phyloP scores from a whole-genome alignment of 2,888 invertebrate species.

The Drosophila limbata region DNA sequence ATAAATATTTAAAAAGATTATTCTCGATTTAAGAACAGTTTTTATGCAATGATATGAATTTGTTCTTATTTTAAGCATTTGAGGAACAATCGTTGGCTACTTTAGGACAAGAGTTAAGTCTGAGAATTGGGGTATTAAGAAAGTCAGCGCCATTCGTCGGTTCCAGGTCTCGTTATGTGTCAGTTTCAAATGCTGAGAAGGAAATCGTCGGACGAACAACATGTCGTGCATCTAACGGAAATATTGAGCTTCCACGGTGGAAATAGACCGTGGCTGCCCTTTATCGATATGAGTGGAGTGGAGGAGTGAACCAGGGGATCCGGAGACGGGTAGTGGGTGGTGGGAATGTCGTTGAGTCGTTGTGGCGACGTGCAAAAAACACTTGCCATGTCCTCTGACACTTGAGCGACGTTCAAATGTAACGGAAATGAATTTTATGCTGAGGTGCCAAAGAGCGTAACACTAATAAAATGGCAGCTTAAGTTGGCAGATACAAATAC shows the following conservation, averaged over 20 bases:
- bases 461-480: constrained; percentile 53
- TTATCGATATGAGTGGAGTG: constrained; percentile 14
- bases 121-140: neutral
- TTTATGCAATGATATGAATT: too few relatives aligned
- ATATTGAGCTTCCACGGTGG: constrained; percentile 65
- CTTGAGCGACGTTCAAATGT: constrained; percentile 73
- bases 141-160: constrained; percentile 5
- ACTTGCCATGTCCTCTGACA: constrained; percentile 56
- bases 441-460: constrained; percentile 57
- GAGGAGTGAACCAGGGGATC: neutral
- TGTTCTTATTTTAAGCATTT: neutral
- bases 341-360: constrained; percentile 31
- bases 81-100: neutral
- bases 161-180: constrained; percentile 22
- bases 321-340: neutral
- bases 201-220: constrained; percentile 70
- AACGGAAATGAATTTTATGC: constrained; percentile 77
- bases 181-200: constrained; percentile 38
- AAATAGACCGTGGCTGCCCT: constrained; percentile 41
- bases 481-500: neutral
- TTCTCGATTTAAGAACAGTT: too few relatives aligned
- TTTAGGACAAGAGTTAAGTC: neutral
- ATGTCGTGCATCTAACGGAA: constrained; percentile 71
- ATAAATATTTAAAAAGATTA: too few relatives aligned
- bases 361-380: constrained; percentile 54